phyloP scores from a whole-genome alignment of 1,140 invertebrate species.

The Pseudomyrmex sp. region DNA sequence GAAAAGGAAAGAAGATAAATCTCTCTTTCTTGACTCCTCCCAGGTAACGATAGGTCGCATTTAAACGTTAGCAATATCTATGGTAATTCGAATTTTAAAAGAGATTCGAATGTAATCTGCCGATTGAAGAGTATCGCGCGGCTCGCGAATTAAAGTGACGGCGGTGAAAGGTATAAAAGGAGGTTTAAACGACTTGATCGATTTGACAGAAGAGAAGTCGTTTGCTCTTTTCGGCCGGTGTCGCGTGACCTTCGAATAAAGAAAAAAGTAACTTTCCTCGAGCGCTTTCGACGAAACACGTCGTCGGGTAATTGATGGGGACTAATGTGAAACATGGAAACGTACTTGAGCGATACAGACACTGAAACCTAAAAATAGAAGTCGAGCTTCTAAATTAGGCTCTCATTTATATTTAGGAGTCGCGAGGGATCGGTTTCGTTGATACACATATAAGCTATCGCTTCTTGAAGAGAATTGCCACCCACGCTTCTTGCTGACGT shows the following conservation, averaged over 20 bases:
- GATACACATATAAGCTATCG: neutral
- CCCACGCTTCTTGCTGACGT: constrained; percentile 29
- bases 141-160: constrained; percentile 33
- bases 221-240: constrained; percentile 6
- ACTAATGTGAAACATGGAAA: constrained; percentile 37
- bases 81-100: constrained; percentile 56
- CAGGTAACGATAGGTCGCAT: constrained; percentile 21
- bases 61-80: constrained; percentile 60
- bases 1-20: neutral
- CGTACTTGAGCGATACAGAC: neutral
- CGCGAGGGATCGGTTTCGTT: neutral
- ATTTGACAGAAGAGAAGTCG: constrained; percentile 28
- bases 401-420: constrained; percentile 5
- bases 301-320: neutral
- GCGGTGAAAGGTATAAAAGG: constrained; percentile 42
- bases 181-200: constrained; percentile 30
- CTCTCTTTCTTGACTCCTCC: neutral
- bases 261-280: neutral
- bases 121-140: constrained; percentile 10
- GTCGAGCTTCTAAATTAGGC: constrained; percentile 21
- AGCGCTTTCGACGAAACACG: constrained; percentile 2
- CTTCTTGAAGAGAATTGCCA: constrained; percentile 6
- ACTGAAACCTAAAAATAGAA: constrained; percentile 14
- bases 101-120: constrained; percentile 9
- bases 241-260: neutral